phyloP scores from a whole-genome alignment of 2,113 vertebrate genomes.

The Chlorodrepanis virens region DNA sequence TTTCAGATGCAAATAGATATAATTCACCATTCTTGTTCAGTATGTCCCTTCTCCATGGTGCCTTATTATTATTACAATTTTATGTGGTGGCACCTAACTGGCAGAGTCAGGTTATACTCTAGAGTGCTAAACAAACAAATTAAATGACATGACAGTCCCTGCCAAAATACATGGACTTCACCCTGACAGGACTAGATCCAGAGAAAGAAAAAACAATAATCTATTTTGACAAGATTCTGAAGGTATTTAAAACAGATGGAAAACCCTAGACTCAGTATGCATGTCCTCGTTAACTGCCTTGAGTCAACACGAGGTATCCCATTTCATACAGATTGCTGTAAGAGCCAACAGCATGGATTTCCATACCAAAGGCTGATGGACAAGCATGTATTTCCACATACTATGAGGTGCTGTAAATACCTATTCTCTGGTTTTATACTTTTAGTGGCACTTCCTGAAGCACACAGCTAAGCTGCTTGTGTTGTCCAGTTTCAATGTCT shows the following conservation, averaged over 20 bases:
- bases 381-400: neutral
- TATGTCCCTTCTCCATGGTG: neutral
- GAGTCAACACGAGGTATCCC: neutral
- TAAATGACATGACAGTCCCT: conserved; percentile 39
- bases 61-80: conserved; percentile 37
- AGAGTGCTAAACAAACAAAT: conserved; percentile 42
- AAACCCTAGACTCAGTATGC: neutral
- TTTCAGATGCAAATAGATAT: neutral
- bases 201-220: neutral
- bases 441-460: neutral
- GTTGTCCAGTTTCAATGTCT: neutral
- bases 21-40: neutral
- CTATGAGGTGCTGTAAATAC: neutral
- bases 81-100: conserved; percentile 16
- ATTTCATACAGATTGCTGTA: neutral
- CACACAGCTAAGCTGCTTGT: neutral
- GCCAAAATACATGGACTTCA: conserved; percentile 27
- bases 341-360: neutral
- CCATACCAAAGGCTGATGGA: neutral
- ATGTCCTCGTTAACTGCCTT: neutral
- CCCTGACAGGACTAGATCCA: conserved; percentile 1
- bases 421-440: neutral
- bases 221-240: conserved; percentile 54
- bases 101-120: conserved; percentile 20
- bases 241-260: conserved; percentile 15